Conservation (phyloP, 2,888 invertebrate genomes). For the Andrena hattorfiana region DNA sequence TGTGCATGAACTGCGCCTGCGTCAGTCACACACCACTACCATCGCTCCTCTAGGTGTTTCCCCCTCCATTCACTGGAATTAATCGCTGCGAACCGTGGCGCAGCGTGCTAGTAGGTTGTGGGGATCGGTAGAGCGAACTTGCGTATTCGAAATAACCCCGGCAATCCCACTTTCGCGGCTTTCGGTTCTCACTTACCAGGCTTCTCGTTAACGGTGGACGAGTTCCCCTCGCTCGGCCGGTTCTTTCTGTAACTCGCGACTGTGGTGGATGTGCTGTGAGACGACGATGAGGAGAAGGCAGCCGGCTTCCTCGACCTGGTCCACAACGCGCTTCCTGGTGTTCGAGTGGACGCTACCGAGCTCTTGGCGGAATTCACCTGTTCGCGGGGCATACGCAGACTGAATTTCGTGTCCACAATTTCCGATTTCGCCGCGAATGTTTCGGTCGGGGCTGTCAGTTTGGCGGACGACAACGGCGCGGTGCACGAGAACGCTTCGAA, state of each 20-base stretch:
- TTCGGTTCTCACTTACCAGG: conserved; percentile 23
- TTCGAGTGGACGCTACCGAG: conserved; percentile 69
- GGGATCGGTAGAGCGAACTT: no score
- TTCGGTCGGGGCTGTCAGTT: conserved; percentile 6
- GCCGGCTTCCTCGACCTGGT: conserved; percentile 64
- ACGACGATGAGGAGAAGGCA: conserved; percentile 40
- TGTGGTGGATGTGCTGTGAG: conserved; percentile 41
- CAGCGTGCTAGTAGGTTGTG: no score
- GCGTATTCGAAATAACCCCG: no score
- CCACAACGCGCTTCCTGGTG: conserved; percentile 53
- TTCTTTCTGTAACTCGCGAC: conserved; percentile 36
- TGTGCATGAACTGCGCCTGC: no score
- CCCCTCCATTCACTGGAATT: no score
- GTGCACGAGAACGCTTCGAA: neutral
- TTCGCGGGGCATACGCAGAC: conserved; percentile 58
- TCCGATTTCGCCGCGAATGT: neutral
- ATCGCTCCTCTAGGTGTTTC: no score
- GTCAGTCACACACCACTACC: no score
- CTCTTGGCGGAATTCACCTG: conserved; percentile 79
- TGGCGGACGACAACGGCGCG: neutral
- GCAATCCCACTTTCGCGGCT: neutral
- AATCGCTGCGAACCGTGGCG: no score
- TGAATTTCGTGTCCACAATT: conserved; percentile 28
- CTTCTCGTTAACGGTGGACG: conserved; percentile 19
- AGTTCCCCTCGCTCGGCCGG: conserved; percentile 43